These are phyloP conservation scores for Athrips mouffetella DNA, from an alignment of 2,888 invertebrate species.

Conservation along the genomic window DNA sequence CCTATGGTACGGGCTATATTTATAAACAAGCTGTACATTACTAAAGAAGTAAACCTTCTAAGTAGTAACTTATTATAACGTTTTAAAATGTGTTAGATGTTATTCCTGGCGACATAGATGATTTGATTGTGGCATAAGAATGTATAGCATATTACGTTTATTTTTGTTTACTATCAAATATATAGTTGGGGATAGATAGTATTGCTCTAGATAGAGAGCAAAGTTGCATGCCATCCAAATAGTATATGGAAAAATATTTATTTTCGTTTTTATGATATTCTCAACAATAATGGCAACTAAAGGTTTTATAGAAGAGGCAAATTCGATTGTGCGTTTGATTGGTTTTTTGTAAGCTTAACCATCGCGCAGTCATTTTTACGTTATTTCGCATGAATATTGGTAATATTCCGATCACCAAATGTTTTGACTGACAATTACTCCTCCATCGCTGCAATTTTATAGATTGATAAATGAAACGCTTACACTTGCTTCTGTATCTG, in stretches of 20 bases:
- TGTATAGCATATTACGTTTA: constrained; percentile 11
- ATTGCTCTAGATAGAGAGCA: constrained; percentile 1
- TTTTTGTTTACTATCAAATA: constrained; percentile 6
- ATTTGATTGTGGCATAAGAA: constrained; percentile 16
- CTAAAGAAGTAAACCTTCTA: not conserved
- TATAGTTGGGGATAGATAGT: constrained; percentile 1
- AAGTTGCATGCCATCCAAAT: constrained; percentile 10
- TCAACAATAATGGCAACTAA: no score
- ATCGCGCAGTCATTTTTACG: no score
- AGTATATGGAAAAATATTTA: constrained; percentile 5
- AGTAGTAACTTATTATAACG: not conserved
- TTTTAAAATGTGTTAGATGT: constrained; percentile 7
- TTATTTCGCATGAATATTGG: no score
- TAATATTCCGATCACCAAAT: no score
- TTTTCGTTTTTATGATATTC: not conserved
- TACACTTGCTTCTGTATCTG: no score
- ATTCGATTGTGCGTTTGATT: not conserved
- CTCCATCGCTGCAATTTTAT: no score
- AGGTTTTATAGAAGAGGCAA: not conserved
- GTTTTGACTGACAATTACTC: no score
- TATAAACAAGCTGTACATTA: not conserved
- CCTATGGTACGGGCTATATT: not conserved
- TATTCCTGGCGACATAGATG: constrained; percentile 29
- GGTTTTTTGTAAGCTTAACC: no score
- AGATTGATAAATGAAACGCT: no score